A percentile compares a stretch with the other conserved stretches of the same genome.
Evolutionary conservation across 2,888 invertebrate genomes (phyloP).

Genomic region (Erebia palarica): DNA sequence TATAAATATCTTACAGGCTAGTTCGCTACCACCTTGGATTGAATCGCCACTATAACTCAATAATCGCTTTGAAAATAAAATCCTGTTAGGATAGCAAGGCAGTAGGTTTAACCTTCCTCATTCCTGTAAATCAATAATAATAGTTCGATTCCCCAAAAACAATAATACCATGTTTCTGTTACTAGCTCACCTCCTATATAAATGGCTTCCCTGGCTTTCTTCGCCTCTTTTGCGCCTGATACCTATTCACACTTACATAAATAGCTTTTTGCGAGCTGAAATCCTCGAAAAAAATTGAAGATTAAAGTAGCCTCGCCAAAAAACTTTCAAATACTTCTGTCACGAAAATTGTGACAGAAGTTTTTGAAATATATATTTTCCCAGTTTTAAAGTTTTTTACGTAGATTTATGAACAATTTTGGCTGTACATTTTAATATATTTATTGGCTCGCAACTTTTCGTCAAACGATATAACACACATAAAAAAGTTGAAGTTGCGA

Average conservation of each 20-base stretch:
- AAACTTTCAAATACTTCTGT: slow-evolving; percentile 18
- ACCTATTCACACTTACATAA: slow-evolving; percentile 26
- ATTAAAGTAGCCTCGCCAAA: slow-evolving; percentile 22
- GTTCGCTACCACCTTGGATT: too few species aligned
- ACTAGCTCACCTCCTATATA: slow-evolving; percentile 27
- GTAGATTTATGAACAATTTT: slow-evolving; percentile 17
- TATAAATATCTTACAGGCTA: too few species aligned
- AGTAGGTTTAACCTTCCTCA: not conserved
- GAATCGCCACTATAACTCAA: not conserved
- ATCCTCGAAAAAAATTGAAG: slow-evolving; percentile 25
- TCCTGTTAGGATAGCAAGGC: too few species aligned
- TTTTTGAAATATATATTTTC: slow-evolving; percentile 23
- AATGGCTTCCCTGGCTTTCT: slow-evolving; percentile 23
- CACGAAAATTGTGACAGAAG: slow-evolving; percentile 20
- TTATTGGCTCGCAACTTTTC: slow-evolving; percentile 21
- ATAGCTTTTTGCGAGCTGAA: slow-evolving; percentile 27
- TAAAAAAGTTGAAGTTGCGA: not conserved
- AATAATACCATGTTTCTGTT: not conserved
- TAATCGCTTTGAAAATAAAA: too few species aligned
- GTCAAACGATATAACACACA: not conserved
- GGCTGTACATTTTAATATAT: slow-evolving; percentile 12
- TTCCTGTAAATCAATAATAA: not conserved
- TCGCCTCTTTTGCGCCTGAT: slow-evolving; percentile 17
- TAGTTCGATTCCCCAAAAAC: not conserved
- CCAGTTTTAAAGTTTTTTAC: slow-evolving; percentile 21